A percentile compares a stretch with the other conserved stretches of the same genome.
Evolutionary conservation across 2,888 invertebrate genomes (phyloP).

Genomic region (Drosophila borborema): DNA sequence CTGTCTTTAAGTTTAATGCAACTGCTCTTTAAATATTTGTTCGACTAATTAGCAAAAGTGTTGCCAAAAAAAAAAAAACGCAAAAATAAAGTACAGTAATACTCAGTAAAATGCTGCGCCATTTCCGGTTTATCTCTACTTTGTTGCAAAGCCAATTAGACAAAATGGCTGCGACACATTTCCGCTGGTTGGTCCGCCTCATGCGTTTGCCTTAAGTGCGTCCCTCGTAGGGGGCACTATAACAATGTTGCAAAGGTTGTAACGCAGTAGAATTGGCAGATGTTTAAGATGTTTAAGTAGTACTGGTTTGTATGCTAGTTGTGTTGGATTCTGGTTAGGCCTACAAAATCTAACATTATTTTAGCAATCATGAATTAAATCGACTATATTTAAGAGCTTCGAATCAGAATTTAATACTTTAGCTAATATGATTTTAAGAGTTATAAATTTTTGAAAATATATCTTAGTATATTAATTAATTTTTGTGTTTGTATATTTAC

Average conservation of each 20-base stretch:
- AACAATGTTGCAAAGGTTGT: conserved; percentile 20
- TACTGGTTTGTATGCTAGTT: background rate
- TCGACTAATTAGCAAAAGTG: conserved; percentile 74
- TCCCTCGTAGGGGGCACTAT: conserved; percentile 5
- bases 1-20: conserved; percentile 62
- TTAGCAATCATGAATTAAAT: too few relatives aligned
- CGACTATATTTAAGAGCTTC: too few relatives aligned
- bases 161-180: conserved; percentile 80
- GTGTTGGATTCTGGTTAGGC: too few relatives aligned
- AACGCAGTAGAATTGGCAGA: conserved; percentile 1
- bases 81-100: conserved; percentile 26
- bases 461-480: background rate
- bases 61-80: conserved; percentile 55
- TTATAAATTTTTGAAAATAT: too few relatives aligned
- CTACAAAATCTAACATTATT: background rate
- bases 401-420: too few relatives aligned
- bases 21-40: conserved; percentile 65
- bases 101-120: conserved; percentile 63
- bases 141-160: conserved; percentile 75
- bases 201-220: conserved; percentile 40
- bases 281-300: background rate
- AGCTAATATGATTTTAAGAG: too few relatives aligned
- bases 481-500: background rate
- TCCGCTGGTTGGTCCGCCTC: conserved; percentile 66
- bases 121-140: conserved; percentile 74